phyloP scores from a whole-genome alignment of 2,888 invertebrate species.

The Crocallis elinguaria region DNA sequence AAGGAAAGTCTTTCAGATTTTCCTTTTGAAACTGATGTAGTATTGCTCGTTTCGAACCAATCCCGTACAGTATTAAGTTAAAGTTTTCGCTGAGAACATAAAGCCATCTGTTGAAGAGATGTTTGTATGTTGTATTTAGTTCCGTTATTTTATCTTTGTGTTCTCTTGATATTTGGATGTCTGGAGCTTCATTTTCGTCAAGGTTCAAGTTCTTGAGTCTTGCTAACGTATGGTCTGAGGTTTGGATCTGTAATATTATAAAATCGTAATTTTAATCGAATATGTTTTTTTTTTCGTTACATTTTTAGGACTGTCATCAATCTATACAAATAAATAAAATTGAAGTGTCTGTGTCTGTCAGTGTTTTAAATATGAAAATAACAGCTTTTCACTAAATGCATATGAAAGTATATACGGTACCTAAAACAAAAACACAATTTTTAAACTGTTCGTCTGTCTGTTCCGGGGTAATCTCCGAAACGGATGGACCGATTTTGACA shows the following conservation, averaged over 20 bases:
- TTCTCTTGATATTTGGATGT: slow-evolving; percentile 84
- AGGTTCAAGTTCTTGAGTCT: slow-evolving; percentile 89
- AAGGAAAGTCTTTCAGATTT: slow-evolving; percentile 79
- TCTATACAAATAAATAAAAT: no score
- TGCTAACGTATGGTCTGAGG: slow-evolving; percentile 92
- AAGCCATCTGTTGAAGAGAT: slow-evolving; percentile 89
- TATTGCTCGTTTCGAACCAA: slow-evolving; percentile 94
- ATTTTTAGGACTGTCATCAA: no score
- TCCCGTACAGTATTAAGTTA: slow-evolving; percentile 93
- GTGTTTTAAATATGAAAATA: no score
- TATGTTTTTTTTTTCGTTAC: no score
- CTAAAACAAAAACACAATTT: no score
- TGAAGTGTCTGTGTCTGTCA: no score
- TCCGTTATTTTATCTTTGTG: slow-evolving; percentile 85
- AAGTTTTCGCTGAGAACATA: slow-evolving; percentile 91
- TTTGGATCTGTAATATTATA: slow-evolving; percentile 78
- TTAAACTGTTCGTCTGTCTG: no score
- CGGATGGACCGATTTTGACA: no score
- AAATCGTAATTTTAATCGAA: no score
- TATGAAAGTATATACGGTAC: no score
- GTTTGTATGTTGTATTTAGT: slow-evolving; percentile 83
- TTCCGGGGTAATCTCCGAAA: no score
- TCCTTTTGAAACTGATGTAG: slow-evolving; percentile 90
- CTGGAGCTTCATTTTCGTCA: slow-evolving; percentile 79
- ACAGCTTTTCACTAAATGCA: no score